These are phyloP conservation scores for Drosophila aff. DNA, from an alignment of 1,140 invertebrate genomes.

Conservation along the genomic window DNA sequence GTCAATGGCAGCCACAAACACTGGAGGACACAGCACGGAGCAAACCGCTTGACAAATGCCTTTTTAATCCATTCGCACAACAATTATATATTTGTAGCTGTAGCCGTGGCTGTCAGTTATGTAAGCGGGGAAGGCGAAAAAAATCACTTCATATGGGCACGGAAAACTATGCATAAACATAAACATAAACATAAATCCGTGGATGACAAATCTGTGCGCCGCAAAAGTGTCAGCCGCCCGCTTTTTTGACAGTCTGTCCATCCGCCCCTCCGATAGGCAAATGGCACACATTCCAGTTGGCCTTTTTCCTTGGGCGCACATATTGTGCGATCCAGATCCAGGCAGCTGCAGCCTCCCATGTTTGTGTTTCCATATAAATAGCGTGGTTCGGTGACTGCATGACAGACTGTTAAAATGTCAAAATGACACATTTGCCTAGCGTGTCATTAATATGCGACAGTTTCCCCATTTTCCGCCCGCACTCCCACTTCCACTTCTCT, in stretches of 20 bases:
- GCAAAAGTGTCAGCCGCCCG: conserved; percentile 68
- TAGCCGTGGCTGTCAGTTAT: conserved; percentile 48
- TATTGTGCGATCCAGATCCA: conserved; percentile 26
- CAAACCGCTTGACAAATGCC: conserved; percentile 76
- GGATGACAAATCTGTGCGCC: conserved; percentile 77
- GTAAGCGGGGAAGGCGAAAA: conserved; percentile 26
- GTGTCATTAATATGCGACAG: conserved; percentile 83
- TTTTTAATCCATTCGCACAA: conserved; percentile 79
- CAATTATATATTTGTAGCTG: conserved; percentile 72
- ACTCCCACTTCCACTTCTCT: background rate
- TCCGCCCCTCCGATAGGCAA: conserved; percentile 66
- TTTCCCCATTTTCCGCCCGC: conserved; percentile 15
- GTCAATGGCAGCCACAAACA: conserved; percentile 40
- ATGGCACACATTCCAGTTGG: conserved; percentile 76
- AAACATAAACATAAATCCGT: conserved; percentile 81
- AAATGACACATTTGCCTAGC: conserved; percentile 83
- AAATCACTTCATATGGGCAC: background rate
- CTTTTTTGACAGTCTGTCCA: conserved; percentile 26
- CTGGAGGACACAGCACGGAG: conserved; percentile 10
- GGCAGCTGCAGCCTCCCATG: conserved; percentile 67
- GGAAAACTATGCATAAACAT: conserved; percentile 71
- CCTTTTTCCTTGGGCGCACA: conserved; percentile 41
- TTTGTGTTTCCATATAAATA: conserved; percentile 68
- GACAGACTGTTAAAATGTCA: conserved; percentile 84
- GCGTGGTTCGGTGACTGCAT: conserved; percentile 79